A percentile compares a stretch with the other conserved stretches of the same genome.
These are phyloP conservation scores for Oppia nitens DNA, from an alignment of 1,140 invertebrate genomes.

Conservation along the genomic window DNA sequence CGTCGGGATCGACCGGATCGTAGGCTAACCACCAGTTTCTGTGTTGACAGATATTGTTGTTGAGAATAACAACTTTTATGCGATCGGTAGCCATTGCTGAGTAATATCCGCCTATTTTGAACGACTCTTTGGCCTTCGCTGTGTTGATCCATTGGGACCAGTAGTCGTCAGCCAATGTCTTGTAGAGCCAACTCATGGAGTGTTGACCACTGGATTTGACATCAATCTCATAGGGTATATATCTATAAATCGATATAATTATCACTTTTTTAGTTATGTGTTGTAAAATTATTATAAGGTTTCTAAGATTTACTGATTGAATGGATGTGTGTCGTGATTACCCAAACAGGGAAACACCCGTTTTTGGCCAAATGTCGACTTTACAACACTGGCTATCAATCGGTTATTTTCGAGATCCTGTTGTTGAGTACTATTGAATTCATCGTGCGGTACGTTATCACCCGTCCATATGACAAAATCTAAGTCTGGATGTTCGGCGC, in stretches of 20 bases:
- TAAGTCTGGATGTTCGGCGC: constrained; percentile 29
- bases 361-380: constrained; percentile 34
- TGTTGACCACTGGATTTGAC: not conserved
- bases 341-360: constrained; percentile 55
- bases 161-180: constrained; percentile 10
- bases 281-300: too few relatives aligned
- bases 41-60: not conserved
- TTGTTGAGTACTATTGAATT: constrained; percentile 54
- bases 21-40: constrained; percentile 13
- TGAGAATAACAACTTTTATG: constrained; percentile 12
- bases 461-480: constrained; percentile 67
- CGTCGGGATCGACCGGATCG: constrained; percentile 14
- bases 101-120: constrained; percentile 13
- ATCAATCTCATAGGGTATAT: not conserved
- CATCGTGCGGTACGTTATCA: constrained; percentile 60
- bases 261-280: too few relatives aligned
- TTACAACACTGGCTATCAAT: not conserved
- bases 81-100: not conserved
- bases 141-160: constrained; percentile 13
- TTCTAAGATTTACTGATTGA: constrained; percentile 49
- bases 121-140: constrained; percentile 2
- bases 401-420: not conserved
- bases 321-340: constrained; percentile 74
- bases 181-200: constrained; percentile 15
- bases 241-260: too few relatives aligned